Conservation (phyloP, 2,113 vertebrate species). For the Gadus chalcogrammus region DNA sequence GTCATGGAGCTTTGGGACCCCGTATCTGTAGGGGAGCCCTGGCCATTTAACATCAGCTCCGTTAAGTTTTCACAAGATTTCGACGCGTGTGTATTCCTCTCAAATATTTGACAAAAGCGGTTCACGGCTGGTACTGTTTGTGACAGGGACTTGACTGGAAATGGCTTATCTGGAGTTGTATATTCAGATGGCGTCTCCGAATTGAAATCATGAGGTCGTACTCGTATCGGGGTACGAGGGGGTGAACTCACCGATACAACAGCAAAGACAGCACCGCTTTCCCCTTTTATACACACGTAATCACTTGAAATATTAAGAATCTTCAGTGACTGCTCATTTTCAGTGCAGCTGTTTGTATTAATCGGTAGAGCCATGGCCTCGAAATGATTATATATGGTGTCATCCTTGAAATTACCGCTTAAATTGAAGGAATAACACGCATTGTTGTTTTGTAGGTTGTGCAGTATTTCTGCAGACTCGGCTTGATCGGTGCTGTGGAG, state of each 20-base stretch:
- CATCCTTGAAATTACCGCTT: constrained; percentile 2
- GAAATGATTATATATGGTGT: neutral
- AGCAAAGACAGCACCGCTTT: constrained; percentile 63
- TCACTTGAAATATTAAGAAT: constrained; percentile 53
- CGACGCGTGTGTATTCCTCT: constrained; percentile 28
- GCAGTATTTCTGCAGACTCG: constrained; percentile 24
- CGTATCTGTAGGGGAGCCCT: constrained; percentile 41
- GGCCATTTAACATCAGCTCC: constrained; percentile 28
- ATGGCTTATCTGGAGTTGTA: constrained; percentile 50
- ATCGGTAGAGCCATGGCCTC: too few species aligned
- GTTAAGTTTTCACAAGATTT: constrained; percentile 44
- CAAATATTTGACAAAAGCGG: constrained; percentile 10
- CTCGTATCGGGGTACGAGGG: constrained; percentile 5
- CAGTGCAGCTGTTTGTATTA: neutral
- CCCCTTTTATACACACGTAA: constrained; percentile 30
- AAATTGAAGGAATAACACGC: constrained; percentile 3
- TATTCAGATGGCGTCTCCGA: neutral
- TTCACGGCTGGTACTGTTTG: neutral
- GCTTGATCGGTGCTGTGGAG: neutral
- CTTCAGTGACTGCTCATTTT: constrained; percentile 31
- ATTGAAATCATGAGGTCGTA: constrained; percentile 20
- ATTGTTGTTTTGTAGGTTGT: constrained; percentile 62
- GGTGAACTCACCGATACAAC: constrained; percentile 62
- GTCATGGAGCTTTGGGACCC: constrained; percentile 49
- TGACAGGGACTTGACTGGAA: constrained; percentile 48